These are phyloP conservation scores for Rhinatrema bivittatum DNA, from an alignment of 2,797 vertebrate genomes.

Conservation along the genomic window DNA sequence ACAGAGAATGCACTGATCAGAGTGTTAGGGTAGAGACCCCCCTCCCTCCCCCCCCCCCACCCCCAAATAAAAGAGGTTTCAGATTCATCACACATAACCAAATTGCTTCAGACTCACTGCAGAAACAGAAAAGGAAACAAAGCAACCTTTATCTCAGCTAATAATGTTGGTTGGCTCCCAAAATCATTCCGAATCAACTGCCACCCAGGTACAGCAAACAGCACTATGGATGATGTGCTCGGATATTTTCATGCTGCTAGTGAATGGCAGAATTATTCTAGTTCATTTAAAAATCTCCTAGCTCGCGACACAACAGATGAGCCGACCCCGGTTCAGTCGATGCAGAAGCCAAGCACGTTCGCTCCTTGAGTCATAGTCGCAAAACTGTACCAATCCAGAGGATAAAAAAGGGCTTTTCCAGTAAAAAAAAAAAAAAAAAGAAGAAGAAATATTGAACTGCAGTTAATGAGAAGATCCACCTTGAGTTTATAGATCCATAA, in stretches of 20 bases:
- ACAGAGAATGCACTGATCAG: conserved; percentile 2
- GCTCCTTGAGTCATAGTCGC: too few relatives aligned
- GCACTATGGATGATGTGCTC: conserved; percentile 22
- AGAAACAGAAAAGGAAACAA: conserved; percentile 35
- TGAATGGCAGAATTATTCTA: conserved; percentile 30
- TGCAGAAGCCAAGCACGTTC: too few relatives aligned
- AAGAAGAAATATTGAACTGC: too few relatives aligned
- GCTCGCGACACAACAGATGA: too few relatives aligned
- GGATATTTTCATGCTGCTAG: conserved; percentile 36
- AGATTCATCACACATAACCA: conserved; percentile 14
- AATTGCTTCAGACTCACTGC: conserved; percentile 18
- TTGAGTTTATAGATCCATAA: too few relatives aligned
- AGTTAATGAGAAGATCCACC: too few relatives aligned
- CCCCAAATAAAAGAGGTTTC: conserved; percentile 26
- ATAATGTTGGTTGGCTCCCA: conserved; percentile 34
- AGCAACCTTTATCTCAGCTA: conserved; percentile 39
- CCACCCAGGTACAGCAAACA: conserved; percentile 46
- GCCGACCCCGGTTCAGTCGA: too few relatives aligned
- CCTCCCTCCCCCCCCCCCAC: too few relatives aligned
- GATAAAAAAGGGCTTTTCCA: too few relatives aligned
- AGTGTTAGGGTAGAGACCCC: too few relatives aligned
- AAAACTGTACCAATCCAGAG: too few relatives aligned
- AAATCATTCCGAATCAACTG: conserved; percentile 35
- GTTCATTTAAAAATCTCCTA: conserved; percentile 19
- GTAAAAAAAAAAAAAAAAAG: too few relatives aligned